phyloP scores from a whole-genome alignment of 2,888 invertebrate species.

The Odontocolon sp. region DNA sequence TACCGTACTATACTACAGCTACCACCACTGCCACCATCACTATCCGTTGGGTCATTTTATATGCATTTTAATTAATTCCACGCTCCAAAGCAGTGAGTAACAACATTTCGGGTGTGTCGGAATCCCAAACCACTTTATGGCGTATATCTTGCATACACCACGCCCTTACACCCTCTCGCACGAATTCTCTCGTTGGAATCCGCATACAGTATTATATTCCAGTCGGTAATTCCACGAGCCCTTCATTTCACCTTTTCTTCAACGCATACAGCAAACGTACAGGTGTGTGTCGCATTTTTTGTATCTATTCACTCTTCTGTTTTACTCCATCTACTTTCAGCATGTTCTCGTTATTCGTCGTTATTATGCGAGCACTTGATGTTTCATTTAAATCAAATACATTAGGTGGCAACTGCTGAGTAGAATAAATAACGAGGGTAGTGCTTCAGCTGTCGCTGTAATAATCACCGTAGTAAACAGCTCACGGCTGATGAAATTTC shows the following conservation, averaged over 20 bases:
- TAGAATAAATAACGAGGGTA: no score
- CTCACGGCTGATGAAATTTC: no score
- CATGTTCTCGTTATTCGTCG: no score
- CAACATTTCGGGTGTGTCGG: conserved; percentile 61
- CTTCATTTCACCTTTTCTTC: not conserved
- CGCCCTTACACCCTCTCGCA: conserved; percentile 11
- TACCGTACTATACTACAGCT: not conserved
- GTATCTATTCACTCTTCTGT: not conserved
- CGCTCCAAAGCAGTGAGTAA: conserved; percentile 68
- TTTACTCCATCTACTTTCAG: not conserved
- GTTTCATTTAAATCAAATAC: no score
- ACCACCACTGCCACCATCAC: conserved; percentile 35
- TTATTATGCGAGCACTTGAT: no score
- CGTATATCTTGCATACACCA: conserved; percentile 54
- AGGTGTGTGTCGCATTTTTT: not conserved
- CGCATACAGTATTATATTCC: not conserved
- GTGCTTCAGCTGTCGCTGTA: no score
- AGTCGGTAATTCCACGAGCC: not conserved
- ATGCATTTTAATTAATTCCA: conserved; percentile 76
- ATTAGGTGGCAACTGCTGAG: no score
- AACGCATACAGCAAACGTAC: not conserved
- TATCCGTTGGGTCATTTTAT: conserved; percentile 70
- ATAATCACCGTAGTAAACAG: no score
- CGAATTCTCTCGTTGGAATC: conserved; percentile 30
- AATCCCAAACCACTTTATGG: conserved; percentile 66